Evolutionary conservation across 1,140 invertebrate genomes (phyloP), one percentile per base, ranked within the genome.

Genomic region (Macrotrachela quadricornifera): DNA sequence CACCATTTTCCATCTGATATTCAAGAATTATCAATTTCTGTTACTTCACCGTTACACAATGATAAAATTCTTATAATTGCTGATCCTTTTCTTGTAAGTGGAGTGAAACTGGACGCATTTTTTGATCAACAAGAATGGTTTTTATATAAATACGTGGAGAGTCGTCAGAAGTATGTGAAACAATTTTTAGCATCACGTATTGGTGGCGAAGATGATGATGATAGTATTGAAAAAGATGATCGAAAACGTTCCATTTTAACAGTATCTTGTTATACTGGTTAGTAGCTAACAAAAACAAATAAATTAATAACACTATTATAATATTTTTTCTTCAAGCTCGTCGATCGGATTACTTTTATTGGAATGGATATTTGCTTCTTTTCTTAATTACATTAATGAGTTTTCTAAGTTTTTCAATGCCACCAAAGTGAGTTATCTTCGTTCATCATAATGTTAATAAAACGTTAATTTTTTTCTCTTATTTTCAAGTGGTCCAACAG

Each of bases 111-210:
- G 44, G 44, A 40, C 37, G 41, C 41, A 1, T 51, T 51, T 51
- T 30, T 51, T 37, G 49, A 51, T 17, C 44, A 41, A 44, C 49
- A 51, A 45, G 49, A 51, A 44, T 51, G 49, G 49, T 44, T 38
- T n/a, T 45, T 51, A 38, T 51, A 51, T 21, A 45, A 51, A 15
- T 41, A 51, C 6, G n/a, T 51, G 21, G 44, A 41, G 12, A 42
- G 37, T 4, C 11, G 36, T n/a, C 12, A 42, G 44, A 12, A 38
- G 44, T 17, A 10, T 45, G 10, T 36, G 42, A 38, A 42, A 51
- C 18, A 51, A 30, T 37, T 17, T 51, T 14, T 38, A n/a, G n/a
- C n/a, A 44, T 37, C 44, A 30, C 36, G 42, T 44, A 10, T 30
- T 44, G 17, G 44, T 42, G 1, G 38, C 44, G 38, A 41, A 30